Percentiles rank a stretch among this genome's conserved stretches.
These are phyloP conservation scores for Myotis yumanensis DNA, from an alignment of 2,113 vertebrate species.

Conservation along the genomic window DNA sequence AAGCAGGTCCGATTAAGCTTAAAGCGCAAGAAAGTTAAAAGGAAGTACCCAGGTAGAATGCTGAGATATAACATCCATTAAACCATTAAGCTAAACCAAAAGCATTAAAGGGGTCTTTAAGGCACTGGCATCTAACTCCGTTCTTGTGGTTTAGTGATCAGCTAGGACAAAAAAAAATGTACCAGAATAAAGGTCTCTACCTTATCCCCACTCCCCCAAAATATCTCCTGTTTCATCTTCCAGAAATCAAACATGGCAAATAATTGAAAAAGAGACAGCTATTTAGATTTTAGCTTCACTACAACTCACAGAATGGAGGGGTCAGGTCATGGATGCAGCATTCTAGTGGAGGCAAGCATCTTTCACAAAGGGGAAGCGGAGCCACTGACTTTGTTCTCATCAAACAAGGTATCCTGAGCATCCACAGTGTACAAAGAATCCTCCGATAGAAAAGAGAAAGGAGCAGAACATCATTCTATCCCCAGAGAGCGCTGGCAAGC, in stretches of 20 bases:
- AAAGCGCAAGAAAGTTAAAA: neutral
- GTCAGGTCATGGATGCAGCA: neutral
- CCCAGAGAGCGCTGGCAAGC: neutral
- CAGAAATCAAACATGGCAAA: conserved; percentile 35
- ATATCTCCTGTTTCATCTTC: neutral
- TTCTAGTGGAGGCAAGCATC: neutral
- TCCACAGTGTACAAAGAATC: neutral
- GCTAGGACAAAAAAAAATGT: neutral
- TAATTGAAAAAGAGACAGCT: conserved; percentile 13
- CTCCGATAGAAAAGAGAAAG: neutral
- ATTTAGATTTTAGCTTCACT: conserved; percentile 25
- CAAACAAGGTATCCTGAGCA: conserved; percentile 15
- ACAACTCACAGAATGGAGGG: neutral
- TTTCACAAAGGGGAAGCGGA: conserved; percentile 24
- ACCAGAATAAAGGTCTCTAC: neutral
- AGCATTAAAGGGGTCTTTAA: neutral
- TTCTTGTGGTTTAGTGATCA: neutral
- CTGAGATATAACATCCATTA: neutral
- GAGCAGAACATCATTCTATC: neutral
- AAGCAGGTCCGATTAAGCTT: neutral
- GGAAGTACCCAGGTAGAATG: neutral
- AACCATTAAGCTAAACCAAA: neutral
- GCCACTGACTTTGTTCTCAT: conserved; percentile 41
- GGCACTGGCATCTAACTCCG: neutral
- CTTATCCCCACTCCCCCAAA: neutral